Percentiles rank a stretch among this genome's conserved stretches.
Evolutionary conservation across 2,113 vertebrate genomes (phyloP).

Genomic region (Dissostichus mawsoni): DNA sequence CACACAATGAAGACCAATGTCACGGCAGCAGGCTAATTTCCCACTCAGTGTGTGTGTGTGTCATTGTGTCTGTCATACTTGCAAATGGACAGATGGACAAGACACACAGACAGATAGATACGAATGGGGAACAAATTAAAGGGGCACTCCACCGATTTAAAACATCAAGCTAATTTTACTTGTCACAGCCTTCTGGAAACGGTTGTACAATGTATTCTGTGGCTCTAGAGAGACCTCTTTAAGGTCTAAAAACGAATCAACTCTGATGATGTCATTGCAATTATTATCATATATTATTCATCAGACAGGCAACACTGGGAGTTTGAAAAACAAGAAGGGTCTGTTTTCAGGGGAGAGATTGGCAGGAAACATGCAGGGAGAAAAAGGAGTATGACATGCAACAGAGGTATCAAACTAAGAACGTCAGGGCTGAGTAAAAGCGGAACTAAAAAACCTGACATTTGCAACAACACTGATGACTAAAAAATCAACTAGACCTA

Average conservation of each 20-base stretch:
- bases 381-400: no score
- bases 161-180: neutral
- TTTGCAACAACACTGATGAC: neutral
- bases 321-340: neutral
- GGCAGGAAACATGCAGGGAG: no score
- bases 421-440: neutral
- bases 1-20: slow-evolving; percentile 25
- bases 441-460: neutral
- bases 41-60: slow-evolving; percentile 43
- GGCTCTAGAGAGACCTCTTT: neutral
- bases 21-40: slow-evolving; percentile 63
- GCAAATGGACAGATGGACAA: slow-evolving; percentile 43
- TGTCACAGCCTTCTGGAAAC: neutral
- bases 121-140: slow-evolving; percentile 7
- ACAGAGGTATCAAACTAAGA: no score
- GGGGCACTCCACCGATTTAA: neutral
- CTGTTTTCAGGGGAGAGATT: no score
- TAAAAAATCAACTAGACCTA: neutral
- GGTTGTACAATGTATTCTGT: neutral
- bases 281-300: neutral
- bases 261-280: neutral
- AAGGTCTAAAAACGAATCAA: neutral
- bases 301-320: neutral
- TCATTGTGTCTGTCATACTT: slow-evolving; percentile 32
- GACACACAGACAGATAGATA: slow-evolving; percentile 31